Base-by-base conservation (phyloP, 2,797 vertebrate genomes). In the Centroberyx gerrardi region DNA sequence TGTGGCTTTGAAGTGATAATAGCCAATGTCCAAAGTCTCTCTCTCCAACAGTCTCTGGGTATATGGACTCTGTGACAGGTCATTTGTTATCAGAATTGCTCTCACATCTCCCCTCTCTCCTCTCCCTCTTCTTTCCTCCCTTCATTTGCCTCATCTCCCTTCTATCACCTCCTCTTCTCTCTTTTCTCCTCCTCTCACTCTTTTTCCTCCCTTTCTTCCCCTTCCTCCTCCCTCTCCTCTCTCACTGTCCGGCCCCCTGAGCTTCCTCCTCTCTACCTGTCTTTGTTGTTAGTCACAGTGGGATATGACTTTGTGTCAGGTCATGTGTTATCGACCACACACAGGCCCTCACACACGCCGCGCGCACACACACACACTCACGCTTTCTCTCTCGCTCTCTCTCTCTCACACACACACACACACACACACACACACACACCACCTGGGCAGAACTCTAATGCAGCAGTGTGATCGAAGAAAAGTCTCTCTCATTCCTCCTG, bases 21-120 rank as follows among this genome's bases (percentile, higher is more conserved):
- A 74, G 67, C 72, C 71, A 27, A 71, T 22, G 68, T 75, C 63
- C 76, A 74, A 62, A 80, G 65, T 83, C 74, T 56, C 79, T 55
- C 71, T 84, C 36, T 61, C 68, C 75, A 72, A 64, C 83, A 77
- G 67, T 48, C 2, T 56, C 54, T 18, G 71, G 62, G 72, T 82
- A 65, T 81, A 72, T 67, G 76, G 75, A 70, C 78, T 82, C 52
- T 44, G 75, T 87, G 88, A 84, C 90, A 89, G 88, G 75, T 85
- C 85, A 83, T 89, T 86, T 90, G 77, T 89, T 89, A 89, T 89
- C 87, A 84, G 70, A 87, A 83, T 88, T 87, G 81, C 87, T 89
- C 87, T 88, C 82, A 76, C 84, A 77, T 73, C 72, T 62, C 51
- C 64, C 15, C 49, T 33, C 42, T 42, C n/a, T 61, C 58, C 12